Percentiles rank a stretch among this genome's conserved stretches.
Conservation (phyloP, 2,888 invertebrate species). For the Amorpha juglandis region DNA sequence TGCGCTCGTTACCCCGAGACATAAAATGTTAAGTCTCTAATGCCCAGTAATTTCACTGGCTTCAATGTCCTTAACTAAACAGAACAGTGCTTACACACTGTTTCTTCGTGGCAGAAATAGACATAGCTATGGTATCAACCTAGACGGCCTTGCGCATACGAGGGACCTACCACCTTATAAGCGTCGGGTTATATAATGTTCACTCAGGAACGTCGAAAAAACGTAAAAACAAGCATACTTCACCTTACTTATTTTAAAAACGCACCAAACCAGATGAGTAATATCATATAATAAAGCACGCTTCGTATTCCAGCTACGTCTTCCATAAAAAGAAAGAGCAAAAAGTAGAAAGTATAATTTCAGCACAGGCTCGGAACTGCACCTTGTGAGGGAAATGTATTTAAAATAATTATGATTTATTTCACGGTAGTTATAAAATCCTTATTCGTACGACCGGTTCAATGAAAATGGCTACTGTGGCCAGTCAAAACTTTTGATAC, state of each 20-base stretch:
- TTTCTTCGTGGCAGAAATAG: too few species aligned
- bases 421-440: conserved; percentile 10
- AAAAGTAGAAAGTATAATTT: conserved; percentile 15
- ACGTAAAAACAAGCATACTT: too few species aligned
- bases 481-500: neutral
- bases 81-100: too few species aligned
- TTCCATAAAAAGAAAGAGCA: neutral
- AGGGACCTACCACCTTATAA: too few species aligned
- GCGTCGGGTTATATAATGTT: too few species aligned
- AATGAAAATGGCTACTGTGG: conserved; percentile 5
- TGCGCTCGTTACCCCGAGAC: too few species aligned
- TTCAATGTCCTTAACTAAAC: too few species aligned
- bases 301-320: neutral
- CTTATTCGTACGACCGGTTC: conserved; percentile 16
- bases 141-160: too few species aligned
- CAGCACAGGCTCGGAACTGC: neutral
- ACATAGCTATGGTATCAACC: too few species aligned
- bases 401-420: conserved; percentile 23
- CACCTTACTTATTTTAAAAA: neutral
- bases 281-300: neutral
- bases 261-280: neutral
- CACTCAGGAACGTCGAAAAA: too few species aligned
- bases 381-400: conserved; percentile 1
- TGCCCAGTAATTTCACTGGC: too few species aligned
- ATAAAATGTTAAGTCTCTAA: too few species aligned